These are phyloP conservation scores for Epistrophe grossulariae DNA, from an alignment of 2,888 invertebrate species.

Conservation along the genomic window DNA sequence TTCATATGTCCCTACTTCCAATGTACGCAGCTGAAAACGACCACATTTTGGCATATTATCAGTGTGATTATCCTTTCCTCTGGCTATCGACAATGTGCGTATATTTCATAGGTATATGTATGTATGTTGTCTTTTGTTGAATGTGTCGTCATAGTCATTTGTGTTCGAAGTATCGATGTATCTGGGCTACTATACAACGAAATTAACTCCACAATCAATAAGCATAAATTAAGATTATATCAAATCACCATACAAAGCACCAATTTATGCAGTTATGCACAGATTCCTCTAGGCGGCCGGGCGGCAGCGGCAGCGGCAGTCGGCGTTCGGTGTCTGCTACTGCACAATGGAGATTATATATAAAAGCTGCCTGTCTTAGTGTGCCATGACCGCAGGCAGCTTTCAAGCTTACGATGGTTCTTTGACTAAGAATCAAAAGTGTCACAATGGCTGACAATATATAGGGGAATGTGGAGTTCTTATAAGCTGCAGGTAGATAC, in stretches of 20 bases:
- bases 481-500: neutral
- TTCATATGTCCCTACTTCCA: neutral
- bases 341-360: slow-evolving; percentile 15
- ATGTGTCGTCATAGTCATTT: slow-evolving; percentile 1
- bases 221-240: slow-evolving; percentile 72
- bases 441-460: slow-evolving; percentile 18
- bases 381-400: slow-evolving; percentile 11
- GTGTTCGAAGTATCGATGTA: neutral
- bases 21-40: slow-evolving; percentile 13
- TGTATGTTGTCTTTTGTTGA: slow-evolving; percentile 3
- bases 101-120: neutral
- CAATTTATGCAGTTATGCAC: slow-evolving; percentile 67
- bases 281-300: slow-evolving; percentile 17
- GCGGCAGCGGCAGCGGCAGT: neutral
- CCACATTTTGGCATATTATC: slow-evolving; percentile 68
- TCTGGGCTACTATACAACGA: slow-evolving; percentile 17
- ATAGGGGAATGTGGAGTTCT: neutral
- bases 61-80: slow-evolving; percentile 53
- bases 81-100: slow-evolving; percentile 24
- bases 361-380: slow-evolving; percentile 5
- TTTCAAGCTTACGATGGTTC: neutral
- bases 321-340: slow-evolving; percentile 7
- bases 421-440: neutral
- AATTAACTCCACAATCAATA: slow-evolving; percentile 66
- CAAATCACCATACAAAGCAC: slow-evolving; percentile 73